These are phyloP conservation scores for Conus ventricosus DNA, from an alignment of 1,140 invertebrate genomes.

Conservation along the genomic window DNA sequence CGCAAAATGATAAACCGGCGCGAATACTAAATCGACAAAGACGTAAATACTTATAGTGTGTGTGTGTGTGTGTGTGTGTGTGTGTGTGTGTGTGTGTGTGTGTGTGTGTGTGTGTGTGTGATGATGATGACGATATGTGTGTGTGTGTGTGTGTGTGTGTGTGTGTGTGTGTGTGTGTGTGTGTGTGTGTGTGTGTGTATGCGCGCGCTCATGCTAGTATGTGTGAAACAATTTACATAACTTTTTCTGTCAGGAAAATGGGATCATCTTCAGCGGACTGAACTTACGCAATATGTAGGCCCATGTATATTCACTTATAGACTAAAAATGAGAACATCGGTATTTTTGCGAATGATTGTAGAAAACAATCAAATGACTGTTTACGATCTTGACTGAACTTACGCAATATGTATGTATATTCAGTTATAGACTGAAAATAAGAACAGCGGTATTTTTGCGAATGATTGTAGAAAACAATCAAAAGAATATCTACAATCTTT, in stretches of 20 bases:
- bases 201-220: background rate
- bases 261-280: background rate
- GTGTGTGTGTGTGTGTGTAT: background rate
- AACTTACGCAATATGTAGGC: no score
- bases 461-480: no score
- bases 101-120: constrained; percentile 23
- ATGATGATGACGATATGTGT: no score
- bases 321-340: background rate
- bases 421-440: no score
- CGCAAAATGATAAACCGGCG: no score
- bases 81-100: constrained; percentile 13
- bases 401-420: no score
- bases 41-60: background rate
- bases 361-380: background rate
- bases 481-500: no score
- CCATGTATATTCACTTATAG: background rate
- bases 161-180: background rate
- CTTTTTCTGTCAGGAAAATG: background rate
- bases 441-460: no score
- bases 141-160: no score
- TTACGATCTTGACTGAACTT: no score
- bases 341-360: background rate
- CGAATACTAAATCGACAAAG: no score
- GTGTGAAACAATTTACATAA: background rate
- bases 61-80: constrained; percentile 10